These are phyloP conservation scores for Varanus salvator DNA, from an alignment of 2,113 vertebrate species.

Conservation along the genomic window DNA sequence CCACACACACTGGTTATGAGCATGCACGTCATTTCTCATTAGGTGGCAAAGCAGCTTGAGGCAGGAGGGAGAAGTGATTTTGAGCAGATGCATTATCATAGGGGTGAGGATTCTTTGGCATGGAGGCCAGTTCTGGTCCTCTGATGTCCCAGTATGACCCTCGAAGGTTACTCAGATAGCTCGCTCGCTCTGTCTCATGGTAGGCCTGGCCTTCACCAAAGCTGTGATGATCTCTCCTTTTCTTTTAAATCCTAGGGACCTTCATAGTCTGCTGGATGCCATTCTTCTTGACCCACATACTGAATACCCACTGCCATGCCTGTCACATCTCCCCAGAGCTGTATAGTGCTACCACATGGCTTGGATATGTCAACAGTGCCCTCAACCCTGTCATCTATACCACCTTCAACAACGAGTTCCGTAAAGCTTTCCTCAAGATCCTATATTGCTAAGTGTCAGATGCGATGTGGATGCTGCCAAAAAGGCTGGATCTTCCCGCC, in stretches of 20 bases:
- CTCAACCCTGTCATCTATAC: slow-evolving; percentile 96
- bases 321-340: slow-evolving; percentile 86
- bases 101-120: too few relatives aligned
- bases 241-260: slow-evolving; percentile 79
- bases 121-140: too few relatives aligned
- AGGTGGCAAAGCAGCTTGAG: background rate
- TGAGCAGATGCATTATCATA: too few relatives aligned
- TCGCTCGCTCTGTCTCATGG: too few relatives aligned
- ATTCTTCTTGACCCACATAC: slow-evolving; percentile 93
- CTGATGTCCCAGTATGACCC: too few relatives aligned
- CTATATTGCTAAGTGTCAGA: slow-evolving; percentile 81
- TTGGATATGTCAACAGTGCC: slow-evolving; percentile 93
- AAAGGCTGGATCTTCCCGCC: background rate
- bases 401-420: slow-evolving; percentile 93
- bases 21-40: background rate
- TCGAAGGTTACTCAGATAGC: too few relatives aligned
- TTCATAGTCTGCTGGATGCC: slow-evolving; percentile 97
- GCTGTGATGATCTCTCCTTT: slow-evolving; percentile 29
- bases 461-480: background rate
- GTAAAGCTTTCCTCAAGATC: slow-evolving; percentile 94
- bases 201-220: background rate
- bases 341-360: slow-evolving; percentile 93
- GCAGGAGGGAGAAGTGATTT: background rate
- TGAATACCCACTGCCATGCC: slow-evolving; percentile 90
- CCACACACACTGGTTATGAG: too few relatives aligned